A percentile compares a stretch with the other conserved stretches of the same genome.
Evolutionary conservation across 2,888 invertebrate species (phyloP).

Genomic region (Metallyticus violacea): DNA sequence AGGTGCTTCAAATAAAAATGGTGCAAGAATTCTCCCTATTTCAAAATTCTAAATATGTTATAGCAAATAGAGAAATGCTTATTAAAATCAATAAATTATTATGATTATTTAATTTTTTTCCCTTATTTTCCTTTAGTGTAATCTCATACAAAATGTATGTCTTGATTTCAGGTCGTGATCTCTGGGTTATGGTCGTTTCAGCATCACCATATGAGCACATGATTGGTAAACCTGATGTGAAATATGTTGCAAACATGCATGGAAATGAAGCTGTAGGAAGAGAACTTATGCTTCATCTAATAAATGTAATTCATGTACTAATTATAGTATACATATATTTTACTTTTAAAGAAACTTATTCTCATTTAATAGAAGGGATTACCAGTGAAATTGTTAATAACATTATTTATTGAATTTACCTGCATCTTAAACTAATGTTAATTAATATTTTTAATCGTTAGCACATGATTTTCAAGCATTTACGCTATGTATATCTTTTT

Average conservation of each 20-base stretch:
- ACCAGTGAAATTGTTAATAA: not conserved
- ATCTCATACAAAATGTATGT: not conserved
- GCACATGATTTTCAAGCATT: no score
- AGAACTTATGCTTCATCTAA: conserved; percentile 88
- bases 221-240: conserved; percentile 95
- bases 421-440: not conserved
- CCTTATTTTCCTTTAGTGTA: not conserved
- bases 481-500: no score
- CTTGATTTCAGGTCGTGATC: conserved; percentile 66
- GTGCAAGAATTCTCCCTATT: no score
- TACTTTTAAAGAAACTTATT: not conserved
- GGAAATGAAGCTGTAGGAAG: conserved; percentile 96
- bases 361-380: not conserved
- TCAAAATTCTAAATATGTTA: no score
- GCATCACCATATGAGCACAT: conserved; percentile 88
- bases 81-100: not conserved
- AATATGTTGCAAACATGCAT: conserved; percentile 97
- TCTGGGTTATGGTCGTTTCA: conserved; percentile 93
- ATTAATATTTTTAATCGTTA: no score
- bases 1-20: no score
- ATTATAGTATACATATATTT: not conserved
- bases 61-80: no score
- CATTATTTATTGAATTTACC: not conserved
- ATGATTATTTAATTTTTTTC: not conserved
- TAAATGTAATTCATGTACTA: conserved; percentile 59